Percentiles rank a stretch among this genome's conserved stretches.
Conservation (phyloP, 2,888 invertebrate genomes). For the Aradus depressus region DNA sequence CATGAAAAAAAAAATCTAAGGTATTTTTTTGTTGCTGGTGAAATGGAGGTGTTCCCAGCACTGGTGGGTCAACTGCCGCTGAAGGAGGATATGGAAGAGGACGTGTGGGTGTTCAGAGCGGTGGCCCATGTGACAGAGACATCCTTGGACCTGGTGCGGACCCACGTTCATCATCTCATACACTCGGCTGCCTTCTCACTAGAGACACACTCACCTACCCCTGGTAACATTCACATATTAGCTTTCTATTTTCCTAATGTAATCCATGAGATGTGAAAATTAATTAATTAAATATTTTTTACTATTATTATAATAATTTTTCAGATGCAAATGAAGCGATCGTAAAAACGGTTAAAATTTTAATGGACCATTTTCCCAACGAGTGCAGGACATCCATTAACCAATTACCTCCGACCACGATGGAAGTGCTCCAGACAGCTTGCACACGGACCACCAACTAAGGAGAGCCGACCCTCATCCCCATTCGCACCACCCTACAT, state of each 20-base stretch:
- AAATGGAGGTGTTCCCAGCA: conserved; percentile 59
- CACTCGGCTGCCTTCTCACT: conserved; percentile 45
- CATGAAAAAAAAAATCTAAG: too few species aligned
- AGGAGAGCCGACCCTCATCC: background rate
- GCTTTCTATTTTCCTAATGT: background rate
- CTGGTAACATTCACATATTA: conserved; percentile 40
- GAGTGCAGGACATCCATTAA: conserved; percentile 23
- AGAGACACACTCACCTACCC: conserved; percentile 45
- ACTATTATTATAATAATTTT: too few species aligned
- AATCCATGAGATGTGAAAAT: background rate
- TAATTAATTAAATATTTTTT: conserved; percentile 6
- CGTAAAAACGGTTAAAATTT: conserved; percentile 40
- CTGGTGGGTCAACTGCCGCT: conserved; percentile 59
- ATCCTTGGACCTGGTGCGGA: conserved; percentile 3
- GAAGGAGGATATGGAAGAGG: conserved; percentile 62
- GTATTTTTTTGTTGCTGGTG: conserved; percentile 27
- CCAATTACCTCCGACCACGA: conserved; percentile 22
- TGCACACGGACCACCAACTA: conserved; percentile 3
- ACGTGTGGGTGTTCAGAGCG: conserved; percentile 55
- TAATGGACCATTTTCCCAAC: conserved; percentile 22
- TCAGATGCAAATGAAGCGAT: conserved; percentile 42
- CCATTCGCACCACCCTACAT: background rate
- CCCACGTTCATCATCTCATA: conserved; percentile 37
- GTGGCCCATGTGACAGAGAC: conserved; percentile 42
- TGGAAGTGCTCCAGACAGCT: conserved; percentile 12